Evolutionary conservation across 2,888 invertebrate species (phyloP), one percentile per base, ranked within the genome.

Genomic region (Mesochorus sp.): DNA sequence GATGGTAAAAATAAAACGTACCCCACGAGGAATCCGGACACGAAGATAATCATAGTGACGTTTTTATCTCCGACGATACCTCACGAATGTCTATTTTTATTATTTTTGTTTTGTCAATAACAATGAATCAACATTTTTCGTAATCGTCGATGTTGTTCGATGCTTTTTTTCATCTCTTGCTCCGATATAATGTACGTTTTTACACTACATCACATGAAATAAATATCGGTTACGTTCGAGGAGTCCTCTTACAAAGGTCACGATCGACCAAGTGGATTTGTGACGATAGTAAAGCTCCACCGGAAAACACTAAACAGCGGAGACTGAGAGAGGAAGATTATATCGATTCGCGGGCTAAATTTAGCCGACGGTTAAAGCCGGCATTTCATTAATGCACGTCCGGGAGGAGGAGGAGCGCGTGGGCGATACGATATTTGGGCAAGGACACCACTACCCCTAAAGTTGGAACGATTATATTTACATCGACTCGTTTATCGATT

Each of bases 1-100:
- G 57, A 76, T 66, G 49, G 14, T 14, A 47, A 4, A 53, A 26
- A 44, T 12, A 17, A 42, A 47, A 88, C 89, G 71, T 88, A 91
- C 91, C 91, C 90, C 84, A 88, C 88, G 83, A 91, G 82, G 82
- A 90, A 91, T 83, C 90, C 90, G 57, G 91, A 89, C 68, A 91
- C 86, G 82, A 89, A 91, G 83, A 90, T 89, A 82, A 91, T 88
- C 91, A 91, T 91, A 53, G 31, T 83, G 83, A 31, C 57, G 42
- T 19, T 44, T 44, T 19, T 39, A 1, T 14, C 12, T 37, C 37
- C 17, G 1, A 39, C n/a, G 14, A 12, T 5, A 26, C 2, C 14
- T 28, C 6, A 53, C 3, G n/a, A 53, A 6, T 4, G 31, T 17
- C 12, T 14, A 14, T 53, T 6, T 8, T 53, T n/a, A n/a, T n/a